Evolutionary conservation across 2,113 vertebrate species (phyloP).

Genomic region (Pycnonotus jocosus): DNA sequence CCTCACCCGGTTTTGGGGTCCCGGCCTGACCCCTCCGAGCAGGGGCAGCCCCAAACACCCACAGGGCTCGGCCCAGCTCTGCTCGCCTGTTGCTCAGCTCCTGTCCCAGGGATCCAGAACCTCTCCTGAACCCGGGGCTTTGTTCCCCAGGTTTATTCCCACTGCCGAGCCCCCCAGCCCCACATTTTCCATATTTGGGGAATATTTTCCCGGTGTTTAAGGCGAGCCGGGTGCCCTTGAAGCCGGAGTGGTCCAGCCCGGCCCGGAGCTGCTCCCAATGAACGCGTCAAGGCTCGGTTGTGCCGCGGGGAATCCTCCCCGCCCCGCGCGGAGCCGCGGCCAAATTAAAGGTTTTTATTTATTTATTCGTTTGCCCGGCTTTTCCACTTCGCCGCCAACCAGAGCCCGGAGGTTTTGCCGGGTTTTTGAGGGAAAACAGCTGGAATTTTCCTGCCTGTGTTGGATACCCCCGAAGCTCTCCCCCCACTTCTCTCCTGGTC

Average conservation of each 20-base stretch:
- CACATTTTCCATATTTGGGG: accelerated
- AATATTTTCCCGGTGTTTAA: background rate
- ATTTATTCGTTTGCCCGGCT: background rate
- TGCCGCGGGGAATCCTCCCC: background rate
- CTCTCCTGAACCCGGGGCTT: background rate
- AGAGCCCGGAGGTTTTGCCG: accelerated
- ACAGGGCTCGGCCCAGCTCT: accelerated
- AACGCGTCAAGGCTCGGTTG: background rate
- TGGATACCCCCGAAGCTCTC: background rate
- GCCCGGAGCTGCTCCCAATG: accelerated
- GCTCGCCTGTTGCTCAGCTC: background rate
- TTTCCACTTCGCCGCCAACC: background rate
- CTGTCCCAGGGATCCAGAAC: background rate
- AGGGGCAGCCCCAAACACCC: background rate
- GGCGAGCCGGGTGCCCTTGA: background rate
- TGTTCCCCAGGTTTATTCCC: background rate
- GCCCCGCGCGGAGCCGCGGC: background rate
- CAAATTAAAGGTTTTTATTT: background rate
- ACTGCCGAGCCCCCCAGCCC: background rate
- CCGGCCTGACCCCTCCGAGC: background rate
- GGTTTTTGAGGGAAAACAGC: background rate
- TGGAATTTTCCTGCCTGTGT: accelerated
- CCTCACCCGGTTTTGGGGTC: background rate
- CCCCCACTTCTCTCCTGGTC: background rate
- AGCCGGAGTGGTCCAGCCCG: background rate